Percentiles rank a stretch among this genome's conserved stretches.
These are phyloP conservation scores for Sitta carolinensis DNA, from an alignment of 2,797 vertebrate species.

Conservation along the genomic window DNA sequence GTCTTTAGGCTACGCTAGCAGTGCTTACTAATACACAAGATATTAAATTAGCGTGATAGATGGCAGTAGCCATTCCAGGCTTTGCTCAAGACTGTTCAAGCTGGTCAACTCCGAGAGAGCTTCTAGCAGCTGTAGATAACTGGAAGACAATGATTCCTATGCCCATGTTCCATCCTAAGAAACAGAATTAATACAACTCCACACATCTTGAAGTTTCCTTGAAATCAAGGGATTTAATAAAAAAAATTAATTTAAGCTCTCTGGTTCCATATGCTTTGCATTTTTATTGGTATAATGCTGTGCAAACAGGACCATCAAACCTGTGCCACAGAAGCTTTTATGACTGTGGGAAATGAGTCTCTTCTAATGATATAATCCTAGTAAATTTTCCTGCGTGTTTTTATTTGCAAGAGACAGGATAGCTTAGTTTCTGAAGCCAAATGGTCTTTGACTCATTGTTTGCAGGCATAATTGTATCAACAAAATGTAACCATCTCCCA, in stretches of 20 bases:
- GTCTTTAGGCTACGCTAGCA: background rate
- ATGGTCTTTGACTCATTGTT: slow-evolving; percentile 32
- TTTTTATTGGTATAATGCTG: background rate
- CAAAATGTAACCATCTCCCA: background rate
- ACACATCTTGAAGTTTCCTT: background rate
- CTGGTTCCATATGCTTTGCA: background rate
- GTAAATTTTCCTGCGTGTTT: background rate
- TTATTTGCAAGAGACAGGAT: background rate
- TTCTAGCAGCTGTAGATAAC: background rate
- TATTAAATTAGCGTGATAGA: background rate
- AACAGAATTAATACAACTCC: background rate
- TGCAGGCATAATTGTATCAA: background rate
- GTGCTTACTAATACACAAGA: background rate
- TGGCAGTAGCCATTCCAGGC: background rate
- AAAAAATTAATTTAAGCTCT: background rate
- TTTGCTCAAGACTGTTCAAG: background rate
- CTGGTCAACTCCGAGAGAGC: background rate
- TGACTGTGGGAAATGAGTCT: background rate
- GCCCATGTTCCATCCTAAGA: background rate
- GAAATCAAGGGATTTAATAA: background rate
- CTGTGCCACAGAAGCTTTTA: background rate
- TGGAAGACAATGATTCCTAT: background rate
- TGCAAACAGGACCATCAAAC: background rate
- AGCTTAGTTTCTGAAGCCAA: background rate
- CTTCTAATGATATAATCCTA: background rate